Evolutionary conservation across 2,113 vertebrate species (phyloP).

Genomic region (Xiphophorus couchianus): DNA sequence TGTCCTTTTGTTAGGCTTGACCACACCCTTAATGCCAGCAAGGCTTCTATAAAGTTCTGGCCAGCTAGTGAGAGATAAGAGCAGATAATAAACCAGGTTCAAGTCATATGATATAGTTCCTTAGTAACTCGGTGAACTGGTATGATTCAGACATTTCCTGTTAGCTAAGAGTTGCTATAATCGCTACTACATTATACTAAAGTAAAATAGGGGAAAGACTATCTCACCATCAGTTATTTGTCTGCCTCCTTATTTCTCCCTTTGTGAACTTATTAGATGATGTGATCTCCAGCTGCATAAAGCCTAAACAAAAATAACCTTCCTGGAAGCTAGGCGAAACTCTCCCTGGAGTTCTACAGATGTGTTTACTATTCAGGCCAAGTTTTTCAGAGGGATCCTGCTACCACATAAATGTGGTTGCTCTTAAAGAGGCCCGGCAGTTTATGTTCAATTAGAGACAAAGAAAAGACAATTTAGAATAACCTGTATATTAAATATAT

Average conservation of each 20-base stretch:
- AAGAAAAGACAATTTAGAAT: background rate
- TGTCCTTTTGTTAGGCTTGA: no score
- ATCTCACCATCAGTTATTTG: background rate
- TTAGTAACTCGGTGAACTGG: slow-evolving; percentile 13
- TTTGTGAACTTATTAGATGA: slow-evolving; percentile 37
- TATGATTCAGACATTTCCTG: slow-evolving; percentile 19
- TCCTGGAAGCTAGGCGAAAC: slow-evolving; percentile 55
- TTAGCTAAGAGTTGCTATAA: slow-evolving; percentile 13
- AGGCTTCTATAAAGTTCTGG: background rate
- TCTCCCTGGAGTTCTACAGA: slow-evolving; percentile 31
- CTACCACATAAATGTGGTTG: slow-evolving; percentile 28
- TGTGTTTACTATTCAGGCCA: slow-evolving; percentile 21
- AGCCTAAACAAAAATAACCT: slow-evolving; percentile 53
- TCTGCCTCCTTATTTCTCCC: slow-evolving; percentile 14
- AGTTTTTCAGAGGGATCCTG: slow-evolving; percentile 27
- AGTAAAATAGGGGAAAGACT: slow-evolving; percentile 23
- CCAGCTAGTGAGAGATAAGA: background rate
- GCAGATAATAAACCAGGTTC: slow-evolving; percentile 3
- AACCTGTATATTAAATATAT: background rate
- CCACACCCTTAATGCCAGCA: no score
- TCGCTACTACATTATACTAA: slow-evolving; percentile 18
- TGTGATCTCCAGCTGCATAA: slow-evolving; percentile 37
- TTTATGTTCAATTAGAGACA: slow-evolving; percentile 19
- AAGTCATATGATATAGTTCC: slow-evolving; percentile 9
- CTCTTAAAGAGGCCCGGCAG: slow-evolving; percentile 12